Percentiles rank a stretch among this genome's conserved stretches.
phyloP scores from a whole-genome alignment of 1,140 invertebrate species.

The Ceratina australensis region DNA sequence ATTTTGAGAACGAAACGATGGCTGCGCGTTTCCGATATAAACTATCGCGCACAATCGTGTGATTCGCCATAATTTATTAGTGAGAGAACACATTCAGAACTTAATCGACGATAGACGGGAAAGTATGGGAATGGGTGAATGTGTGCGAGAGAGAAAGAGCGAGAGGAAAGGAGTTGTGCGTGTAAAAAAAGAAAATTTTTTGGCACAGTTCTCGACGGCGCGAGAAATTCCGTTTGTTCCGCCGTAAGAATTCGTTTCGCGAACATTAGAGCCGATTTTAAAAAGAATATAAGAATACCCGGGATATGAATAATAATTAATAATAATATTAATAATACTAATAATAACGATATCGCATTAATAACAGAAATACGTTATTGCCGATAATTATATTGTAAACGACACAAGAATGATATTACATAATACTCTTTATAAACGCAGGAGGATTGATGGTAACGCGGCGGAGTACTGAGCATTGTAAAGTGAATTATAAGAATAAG shows the following conservation, averaged over 20 bases:
- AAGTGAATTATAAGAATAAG: neutral
- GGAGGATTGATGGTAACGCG: slow-evolving; percentile 36
- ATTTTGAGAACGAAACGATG: neutral
- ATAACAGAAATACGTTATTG: slow-evolving; percentile 72
- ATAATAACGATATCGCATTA: slow-evolving; percentile 63
- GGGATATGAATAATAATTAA: slow-evolving; percentile 47
- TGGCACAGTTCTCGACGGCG: slow-evolving; percentile 4
- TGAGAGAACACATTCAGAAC: slow-evolving; percentile 16
- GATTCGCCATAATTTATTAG: slow-evolving; percentile 31
- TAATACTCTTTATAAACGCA: slow-evolving; percentile 75
- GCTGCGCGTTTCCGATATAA: slow-evolving; percentile 18
- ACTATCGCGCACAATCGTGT: slow-evolving; percentile 44
- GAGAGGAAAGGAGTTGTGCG: neutral
- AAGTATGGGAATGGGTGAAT: neutral
- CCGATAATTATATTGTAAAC: slow-evolving; percentile 74
- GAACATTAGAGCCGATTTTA: slow-evolving; percentile 34
- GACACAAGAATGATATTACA: slow-evolving; percentile 73
- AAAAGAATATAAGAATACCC: slow-evolving; percentile 34
- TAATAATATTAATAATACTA: slow-evolving; percentile 51
- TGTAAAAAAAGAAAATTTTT: slow-evolving; percentile 1
- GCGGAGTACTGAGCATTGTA: slow-evolving; percentile 22
- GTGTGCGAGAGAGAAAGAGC: neutral
- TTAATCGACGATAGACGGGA: neutral
- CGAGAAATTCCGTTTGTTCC: slow-evolving; percentile 46
- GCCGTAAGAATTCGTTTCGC: neutral